A percentile compares a stretch with the other conserved stretches of the same genome.
Evolutionary conservation across 92 coral and sea anemone species (phyloP).

Genomic region (Porites divaricata): DNA sequence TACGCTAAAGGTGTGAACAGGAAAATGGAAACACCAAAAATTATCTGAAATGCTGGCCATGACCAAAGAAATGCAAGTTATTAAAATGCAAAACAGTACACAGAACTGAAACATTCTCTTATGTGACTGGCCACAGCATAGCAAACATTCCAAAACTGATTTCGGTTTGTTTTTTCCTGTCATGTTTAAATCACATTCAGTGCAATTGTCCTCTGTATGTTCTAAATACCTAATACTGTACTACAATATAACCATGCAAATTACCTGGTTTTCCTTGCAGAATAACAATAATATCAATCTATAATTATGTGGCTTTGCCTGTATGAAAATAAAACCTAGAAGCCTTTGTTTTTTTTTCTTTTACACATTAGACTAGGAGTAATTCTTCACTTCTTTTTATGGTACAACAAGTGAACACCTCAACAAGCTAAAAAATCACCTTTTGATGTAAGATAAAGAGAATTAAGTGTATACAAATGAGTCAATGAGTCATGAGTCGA

Average conservation of each 20-base stretch:
- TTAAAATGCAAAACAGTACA: background rate
- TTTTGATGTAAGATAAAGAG: no score
- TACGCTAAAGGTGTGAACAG: background rate
- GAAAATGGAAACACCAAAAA: background rate
- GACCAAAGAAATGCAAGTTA: background rate
- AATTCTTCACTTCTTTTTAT: no score
- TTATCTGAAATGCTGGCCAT: background rate
- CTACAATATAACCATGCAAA: conserved; percentile 11
- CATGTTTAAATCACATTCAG: background rate
- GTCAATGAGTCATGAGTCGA: no score
- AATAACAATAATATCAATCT: conserved; percentile 4
- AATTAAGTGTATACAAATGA: no score
- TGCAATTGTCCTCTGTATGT: background rate
- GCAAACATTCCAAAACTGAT: background rate
- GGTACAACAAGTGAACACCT: no score
- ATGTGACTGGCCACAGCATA: background rate
- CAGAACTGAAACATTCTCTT: background rate
- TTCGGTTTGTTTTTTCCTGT: background rate
- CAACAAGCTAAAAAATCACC: no score
- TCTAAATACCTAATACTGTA: conserved; percentile 7
- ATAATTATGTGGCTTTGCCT: conserved; percentile 47
- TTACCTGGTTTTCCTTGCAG: conserved; percentile 1
- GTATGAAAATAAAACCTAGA: conserved; percentile 26
- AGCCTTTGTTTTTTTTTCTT: conserved; percentile 2
- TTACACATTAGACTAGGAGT: background rate